Evolutionary conservation across 2,113 vertebrate species (phyloP), one percentile per base, ranked within the genome.

Genomic region (Genyomyrus donnyi): DNA sequence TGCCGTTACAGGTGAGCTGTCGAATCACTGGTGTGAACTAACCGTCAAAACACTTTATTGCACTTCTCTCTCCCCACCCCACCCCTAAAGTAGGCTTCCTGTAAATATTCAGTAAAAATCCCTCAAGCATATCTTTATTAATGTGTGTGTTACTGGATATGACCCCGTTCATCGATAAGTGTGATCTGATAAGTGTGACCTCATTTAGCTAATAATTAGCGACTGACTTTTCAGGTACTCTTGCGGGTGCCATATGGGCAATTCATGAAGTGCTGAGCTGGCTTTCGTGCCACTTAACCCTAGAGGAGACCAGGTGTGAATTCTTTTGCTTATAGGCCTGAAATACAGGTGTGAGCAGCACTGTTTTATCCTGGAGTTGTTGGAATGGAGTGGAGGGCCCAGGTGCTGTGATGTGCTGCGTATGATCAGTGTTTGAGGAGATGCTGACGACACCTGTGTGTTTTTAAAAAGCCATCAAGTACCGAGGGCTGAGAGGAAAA

Each of bases 1-100:
- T 92, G 98, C 98, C 94, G 96, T 99, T 93, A 97, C 98, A 95
- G 98, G 98, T 99, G 91, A 96, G 93, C 46, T 0, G 90, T 39
- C 1, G 50, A 86, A 86, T 31, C 27, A 5, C 52, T 87, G 85
- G 11, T 11, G 31, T 86, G 85, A 84, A 46, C 39, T 84, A 24
- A 46, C 42, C 0, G 42, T 24, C 46, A 19, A 49, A 46, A 85
- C 10, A 45, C 8, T 77, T 39, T 58, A 24, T 58, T 24, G 56
- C 53, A 24, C 53, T 58, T 58, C 53, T 24, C 53, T 2, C 11
- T 1, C 10, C 62, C 62, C n/a, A 6, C 19, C 21, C 21, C 24
- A 6, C 19, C 21, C 21, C 24, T 21, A 27, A 66, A 4, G 35
- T 77, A 39, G 35, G 17, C 74, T 17, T 80, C 74, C 5, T 6